phyloP scores from a whole-genome alignment of 2,888 invertebrate genomes.

The Rhingia campestris region DNA sequence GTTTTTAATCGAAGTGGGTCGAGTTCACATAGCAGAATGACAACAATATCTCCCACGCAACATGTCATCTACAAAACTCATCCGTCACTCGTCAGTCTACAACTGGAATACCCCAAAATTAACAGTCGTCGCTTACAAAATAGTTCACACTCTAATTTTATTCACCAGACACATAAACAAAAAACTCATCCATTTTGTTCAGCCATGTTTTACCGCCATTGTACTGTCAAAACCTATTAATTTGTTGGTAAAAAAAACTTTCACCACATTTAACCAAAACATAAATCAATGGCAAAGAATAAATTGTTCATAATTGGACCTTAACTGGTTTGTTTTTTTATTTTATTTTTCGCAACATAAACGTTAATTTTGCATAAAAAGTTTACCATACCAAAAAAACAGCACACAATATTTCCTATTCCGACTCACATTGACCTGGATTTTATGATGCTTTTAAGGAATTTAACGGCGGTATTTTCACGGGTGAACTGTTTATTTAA shows the following conservation, averaged over 20 bases:
- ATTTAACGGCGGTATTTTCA: conserved; percentile 40
- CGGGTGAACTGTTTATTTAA: conserved; percentile 48
- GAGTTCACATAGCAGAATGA: no score
- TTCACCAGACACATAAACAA: no score
- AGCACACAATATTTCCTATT: conserved; percentile 35
- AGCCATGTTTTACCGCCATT: conserved; percentile 2
- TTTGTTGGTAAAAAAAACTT: conserved; percentile 25
- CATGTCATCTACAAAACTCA: no score
- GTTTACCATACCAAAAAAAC: background rate
- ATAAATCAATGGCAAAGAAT: conserved; percentile 55
- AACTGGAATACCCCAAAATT: no score
- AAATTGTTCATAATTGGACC: conserved; percentile 44
- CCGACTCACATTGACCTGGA: conserved; percentile 59
- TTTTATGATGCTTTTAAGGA: conserved; percentile 57
- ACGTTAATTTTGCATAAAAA: background rate
- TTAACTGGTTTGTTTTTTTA: conserved; percentile 15
- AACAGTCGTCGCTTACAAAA: no score
- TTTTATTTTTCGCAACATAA: background rate
- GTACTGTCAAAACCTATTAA: conserved; percentile 23
- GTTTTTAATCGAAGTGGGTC: no score
- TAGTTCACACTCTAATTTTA: no score
- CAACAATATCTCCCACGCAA: no score
- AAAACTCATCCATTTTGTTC: no score
- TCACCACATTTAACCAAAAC: conserved; percentile 23
- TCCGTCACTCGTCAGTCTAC: no score